A percentile compares a stretch with the other conserved stretches of the same genome.
These are phyloP conservation scores for Eilema caniola DNA, from an alignment of 2,888 invertebrate species.

Conservation along the genomic window DNA sequence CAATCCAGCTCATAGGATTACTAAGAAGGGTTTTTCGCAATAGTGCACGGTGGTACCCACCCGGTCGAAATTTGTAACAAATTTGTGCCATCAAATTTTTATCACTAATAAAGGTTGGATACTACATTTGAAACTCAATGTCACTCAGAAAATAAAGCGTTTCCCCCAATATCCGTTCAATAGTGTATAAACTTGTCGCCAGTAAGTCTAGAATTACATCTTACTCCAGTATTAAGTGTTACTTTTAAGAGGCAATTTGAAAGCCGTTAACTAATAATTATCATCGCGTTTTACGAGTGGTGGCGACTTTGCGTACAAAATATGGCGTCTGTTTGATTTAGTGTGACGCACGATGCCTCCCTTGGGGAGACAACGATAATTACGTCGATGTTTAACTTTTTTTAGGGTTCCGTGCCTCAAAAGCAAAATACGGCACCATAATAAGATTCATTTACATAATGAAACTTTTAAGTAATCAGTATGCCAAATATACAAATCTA, in stretches of 20 bases:
- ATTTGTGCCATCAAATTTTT: no score
- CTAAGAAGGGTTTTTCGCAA: no score
- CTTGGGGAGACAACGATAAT: background rate
- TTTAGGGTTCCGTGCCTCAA: background rate
- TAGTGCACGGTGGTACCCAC: no score
- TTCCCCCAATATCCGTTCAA: background rate
- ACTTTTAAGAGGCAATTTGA: background rate
- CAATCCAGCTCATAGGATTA: no score
- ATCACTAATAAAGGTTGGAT: no score
- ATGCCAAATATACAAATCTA: no score
- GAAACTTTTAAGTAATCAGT: no score
- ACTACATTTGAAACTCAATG: no score
- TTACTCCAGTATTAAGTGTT: background rate
- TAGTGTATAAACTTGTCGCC: background rate
- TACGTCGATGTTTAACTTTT: background rate
- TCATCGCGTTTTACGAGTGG: background rate
- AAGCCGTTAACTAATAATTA: background rate
- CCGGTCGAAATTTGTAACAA: no score
- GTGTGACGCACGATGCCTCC: background rate
- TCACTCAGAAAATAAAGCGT: background rate
- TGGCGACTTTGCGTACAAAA: background rate
- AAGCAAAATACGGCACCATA: no score
- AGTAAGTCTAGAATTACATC: background rate
- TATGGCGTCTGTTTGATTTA: background rate
- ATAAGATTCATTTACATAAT: no score